phyloP scores from a whole-genome alignment of 2,888 invertebrate species.

The Drosophila neutralis region DNA sequence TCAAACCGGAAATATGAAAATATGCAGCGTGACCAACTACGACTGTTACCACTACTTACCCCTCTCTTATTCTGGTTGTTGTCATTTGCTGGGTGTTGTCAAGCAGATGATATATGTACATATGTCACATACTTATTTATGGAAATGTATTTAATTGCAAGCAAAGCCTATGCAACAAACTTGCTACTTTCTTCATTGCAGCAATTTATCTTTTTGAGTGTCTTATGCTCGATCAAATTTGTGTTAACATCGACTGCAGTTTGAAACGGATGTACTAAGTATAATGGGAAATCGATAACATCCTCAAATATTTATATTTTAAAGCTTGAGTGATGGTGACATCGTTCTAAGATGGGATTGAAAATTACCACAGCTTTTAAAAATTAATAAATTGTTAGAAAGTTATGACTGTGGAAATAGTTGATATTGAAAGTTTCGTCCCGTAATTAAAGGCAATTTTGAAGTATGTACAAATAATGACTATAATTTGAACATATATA shows the following conservation, averaged over 20 bases:
- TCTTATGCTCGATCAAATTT: conserved; percentile 30
- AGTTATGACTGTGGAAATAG: background rate
- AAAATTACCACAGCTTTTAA: background rate
- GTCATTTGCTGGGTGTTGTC: conserved; percentile 57
- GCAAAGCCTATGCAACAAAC: conserved; percentile 47
- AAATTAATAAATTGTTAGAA: background rate
- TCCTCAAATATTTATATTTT: background rate
- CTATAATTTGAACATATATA: background rate
- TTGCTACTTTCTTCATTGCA: conserved; percentile 36
- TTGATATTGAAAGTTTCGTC: background rate
- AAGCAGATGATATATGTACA: conserved; percentile 52
- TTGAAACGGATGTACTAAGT: conserved; percentile 38
- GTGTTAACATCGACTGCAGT: conserved; percentile 9
- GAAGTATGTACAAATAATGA: background rate
- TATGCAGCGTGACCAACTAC: conserved; percentile 67
- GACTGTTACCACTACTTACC: conserved; percentile 7
- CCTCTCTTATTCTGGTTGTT: conserved; percentile 17
- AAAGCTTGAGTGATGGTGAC: background rate
- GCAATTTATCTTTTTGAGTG: conserved; percentile 22
- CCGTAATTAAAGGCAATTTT: background rate
- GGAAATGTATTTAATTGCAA: conserved; percentile 27
- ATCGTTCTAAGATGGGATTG: background rate
- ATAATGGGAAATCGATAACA: background rate
- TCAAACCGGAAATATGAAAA: conserved; percentile 79
- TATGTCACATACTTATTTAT: conserved; percentile 5